Conservation (phyloP, 1,140 invertebrate species). For the Drosophila ficusphila region DNA sequence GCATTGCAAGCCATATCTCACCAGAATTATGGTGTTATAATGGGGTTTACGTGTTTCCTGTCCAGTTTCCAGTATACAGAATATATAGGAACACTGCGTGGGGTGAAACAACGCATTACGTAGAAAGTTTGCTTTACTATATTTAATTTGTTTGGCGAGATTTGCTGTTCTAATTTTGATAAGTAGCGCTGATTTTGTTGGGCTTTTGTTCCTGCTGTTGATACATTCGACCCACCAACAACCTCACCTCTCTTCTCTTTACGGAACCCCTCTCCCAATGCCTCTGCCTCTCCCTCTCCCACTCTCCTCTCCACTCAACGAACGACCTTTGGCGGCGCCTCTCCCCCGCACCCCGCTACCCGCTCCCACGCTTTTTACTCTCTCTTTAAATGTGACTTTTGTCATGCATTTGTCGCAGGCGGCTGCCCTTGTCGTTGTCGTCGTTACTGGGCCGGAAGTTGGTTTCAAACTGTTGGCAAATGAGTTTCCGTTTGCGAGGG, state of each 20-base stretch:
- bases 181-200: constrained; percentile 18
- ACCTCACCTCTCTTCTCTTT: too few relatives aligned
- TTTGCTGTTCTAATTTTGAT: constrained; percentile 17
- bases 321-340: neutral
- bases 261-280: too few relatives aligned
- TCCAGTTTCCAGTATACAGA: too few relatives aligned
- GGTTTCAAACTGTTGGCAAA: constrained; percentile 70
- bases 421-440: constrained; percentile 44
- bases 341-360: too few relatives aligned
- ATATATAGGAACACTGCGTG: neutral
- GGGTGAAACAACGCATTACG: neutral
- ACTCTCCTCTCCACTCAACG: neutral
- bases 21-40: neutral
- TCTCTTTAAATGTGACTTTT: constrained; percentile 50
- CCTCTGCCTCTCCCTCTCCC: too few relatives aligned
- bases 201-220: constrained; percentile 1
- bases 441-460: constrained; percentile 57
- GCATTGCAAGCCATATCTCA: too few relatives aligned
- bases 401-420: constrained; percentile 46
- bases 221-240: too few relatives aligned
- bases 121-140: neutral
- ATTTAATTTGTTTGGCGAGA: constrained; percentile 9
- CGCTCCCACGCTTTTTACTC: neutral
- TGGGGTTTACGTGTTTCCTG: neutral
- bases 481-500: constrained; percentile 64